Conservation (phyloP, 2,113 vertebrate species). For the Tragulus kanchil region DNA sequence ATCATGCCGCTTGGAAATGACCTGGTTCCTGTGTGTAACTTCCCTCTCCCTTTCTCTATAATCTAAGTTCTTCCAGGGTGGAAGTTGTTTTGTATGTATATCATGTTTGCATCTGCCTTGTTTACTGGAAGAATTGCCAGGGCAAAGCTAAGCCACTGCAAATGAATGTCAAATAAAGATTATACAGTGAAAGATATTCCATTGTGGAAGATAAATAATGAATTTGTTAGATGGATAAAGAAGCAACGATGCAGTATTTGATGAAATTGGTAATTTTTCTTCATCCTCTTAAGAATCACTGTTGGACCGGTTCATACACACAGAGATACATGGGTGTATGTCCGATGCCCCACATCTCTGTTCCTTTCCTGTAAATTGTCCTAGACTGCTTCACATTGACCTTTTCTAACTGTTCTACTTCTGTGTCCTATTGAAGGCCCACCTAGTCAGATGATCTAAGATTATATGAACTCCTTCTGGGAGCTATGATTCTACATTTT, state of each 20-base stretch:
- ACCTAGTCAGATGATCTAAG: no score
- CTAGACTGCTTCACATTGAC: background rate
- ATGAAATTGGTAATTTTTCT: background rate
- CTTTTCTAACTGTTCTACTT: no score
- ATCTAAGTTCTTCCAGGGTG: background rate
- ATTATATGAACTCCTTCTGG: background rate
- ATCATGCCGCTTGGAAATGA: fast-evolving
- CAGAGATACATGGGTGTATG: no score
- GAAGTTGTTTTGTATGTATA: background rate
- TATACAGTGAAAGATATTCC: background rate
- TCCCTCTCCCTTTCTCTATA: fast-evolving
- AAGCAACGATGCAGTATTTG: background rate
- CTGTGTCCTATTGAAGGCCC: no score
- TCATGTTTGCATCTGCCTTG: background rate
- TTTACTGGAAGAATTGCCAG: no score
- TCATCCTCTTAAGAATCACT: background rate
- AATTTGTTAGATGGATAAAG: background rate
- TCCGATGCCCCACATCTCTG: background rate
- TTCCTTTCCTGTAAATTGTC: no score
- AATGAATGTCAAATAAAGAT: no score
- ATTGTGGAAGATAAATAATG: background rate
- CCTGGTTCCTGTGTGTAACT: background rate
- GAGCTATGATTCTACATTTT: fast-evolving
- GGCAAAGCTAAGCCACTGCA: no score
- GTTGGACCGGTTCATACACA: background rate